Base-by-base conservation (phyloP, 1,140 invertebrate genomes). In the Trichomalopsis sarcophagae region DNA sequence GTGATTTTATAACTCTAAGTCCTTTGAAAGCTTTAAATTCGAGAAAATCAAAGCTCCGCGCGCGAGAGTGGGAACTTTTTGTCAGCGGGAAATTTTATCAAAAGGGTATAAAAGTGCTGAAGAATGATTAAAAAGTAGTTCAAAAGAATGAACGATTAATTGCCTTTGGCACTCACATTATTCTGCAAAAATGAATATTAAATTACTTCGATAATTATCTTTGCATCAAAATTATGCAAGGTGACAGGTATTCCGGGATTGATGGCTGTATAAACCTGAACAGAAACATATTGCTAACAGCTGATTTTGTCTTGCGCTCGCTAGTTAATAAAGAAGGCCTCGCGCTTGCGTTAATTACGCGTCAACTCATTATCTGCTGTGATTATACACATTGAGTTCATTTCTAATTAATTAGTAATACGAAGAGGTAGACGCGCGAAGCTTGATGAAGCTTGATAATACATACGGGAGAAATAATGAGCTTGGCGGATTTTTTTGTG, bases 1-100 rank as follows among this genome's bases (percentile, higher is more conserved):
- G 40, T 5, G 62, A 80, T 66, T 80, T 80, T 81, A 81, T 81
- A 69, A 73, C 68, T 81, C 27, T 81, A 44, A 81, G 36, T 79
- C 62, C 55, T 80, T 66, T 68, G 10, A 69, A 44, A 66, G 62
- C 36, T 69, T 80, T 80, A 66, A 78, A 79, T 68, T 79, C 23
- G 50, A 68, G 33, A 79, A 79, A 66, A 33, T 79, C 9, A 21
- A 79, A 66, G 55, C 21, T 79, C 68, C 62, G 27, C 33, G 4
- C 30, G 66, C n/a, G 62, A 66, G 30, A 66, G 30, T n/a, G 36
- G 23, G 13, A 17, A 36, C 50, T 68, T 47, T 78, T 21, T 30
- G 47, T 33, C 14, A 10, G 30, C 13, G 55, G 14, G 40, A 66
- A 79, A 79, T 66, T 79, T 36, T 36, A 79, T 79, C 9, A 5